A percentile compares a stretch with the other conserved stretches of the same genome.
phyloP scores from a whole-genome alignment of 2,113 vertebrate species.

The Melospiza melodia region DNA sequence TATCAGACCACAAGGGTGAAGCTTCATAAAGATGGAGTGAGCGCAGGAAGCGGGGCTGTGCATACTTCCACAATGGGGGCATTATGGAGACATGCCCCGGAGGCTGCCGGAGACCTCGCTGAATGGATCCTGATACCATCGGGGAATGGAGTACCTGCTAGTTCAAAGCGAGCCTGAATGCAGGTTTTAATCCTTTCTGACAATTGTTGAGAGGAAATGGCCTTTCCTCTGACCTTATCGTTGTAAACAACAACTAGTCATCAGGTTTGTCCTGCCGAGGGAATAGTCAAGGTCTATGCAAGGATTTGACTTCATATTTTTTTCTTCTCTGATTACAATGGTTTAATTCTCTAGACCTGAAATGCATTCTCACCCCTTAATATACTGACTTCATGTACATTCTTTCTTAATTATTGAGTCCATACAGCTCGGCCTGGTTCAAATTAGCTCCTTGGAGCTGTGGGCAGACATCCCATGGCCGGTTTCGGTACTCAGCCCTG shows the following conservation, averaged over 20 bases:
- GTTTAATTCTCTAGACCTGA: slow-evolving; percentile 44
- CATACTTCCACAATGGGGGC: slow-evolving; percentile 54
- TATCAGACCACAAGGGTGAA: slow-evolving; percentile 55
- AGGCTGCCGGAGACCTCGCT: slow-evolving; percentile 38
- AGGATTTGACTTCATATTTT: slow-evolving; percentile 16
- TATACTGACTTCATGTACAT: slow-evolving; percentile 37
- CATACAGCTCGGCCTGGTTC: not conserved
- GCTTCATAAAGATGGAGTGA: slow-evolving; percentile 43
- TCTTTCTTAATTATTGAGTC: slow-evolving; percentile 54
- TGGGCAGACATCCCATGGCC: not conserved
- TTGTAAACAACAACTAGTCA: slow-evolving; percentile 68
- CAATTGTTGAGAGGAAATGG: slow-evolving; percentile 69
- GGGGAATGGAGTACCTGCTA: slow-evolving; percentile 64
- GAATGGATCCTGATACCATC: slow-evolving; percentile 60
- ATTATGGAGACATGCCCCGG: slow-evolving; percentile 63
- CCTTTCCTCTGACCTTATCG: slow-evolving; percentile 71
- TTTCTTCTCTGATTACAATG: slow-evolving; percentile 32
- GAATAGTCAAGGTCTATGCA: slow-evolving; percentile 60
- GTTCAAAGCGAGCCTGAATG: slow-evolving; percentile 64
- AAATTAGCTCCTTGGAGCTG: not conserved
- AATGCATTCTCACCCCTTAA: slow-evolving; percentile 46
- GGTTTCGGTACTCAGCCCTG: not conserved
- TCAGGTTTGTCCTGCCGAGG: slow-evolving; percentile 51
- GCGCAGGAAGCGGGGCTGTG: slow-evolving; percentile 38
- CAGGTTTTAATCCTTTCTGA: slow-evolving; percentile 71